A percentile compares a stretch with the other conserved stretches of the same genome.
Evolutionary conservation across 2,888 invertebrate species (phyloP).

Genomic region (Thereva unica): DNA sequence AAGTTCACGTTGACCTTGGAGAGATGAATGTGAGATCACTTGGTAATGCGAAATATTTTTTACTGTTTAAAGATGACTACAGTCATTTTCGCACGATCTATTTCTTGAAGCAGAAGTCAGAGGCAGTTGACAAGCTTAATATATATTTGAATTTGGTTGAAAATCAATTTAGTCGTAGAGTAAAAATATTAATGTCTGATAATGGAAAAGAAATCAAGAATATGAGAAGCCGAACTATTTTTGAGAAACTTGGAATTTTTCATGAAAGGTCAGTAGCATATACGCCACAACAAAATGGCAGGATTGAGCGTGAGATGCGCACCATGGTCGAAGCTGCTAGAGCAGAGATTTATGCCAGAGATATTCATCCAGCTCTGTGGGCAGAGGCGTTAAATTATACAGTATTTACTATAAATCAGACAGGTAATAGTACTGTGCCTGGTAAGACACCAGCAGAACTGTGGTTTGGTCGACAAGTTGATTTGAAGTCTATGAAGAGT

Average conservation of each 20-base stretch:
- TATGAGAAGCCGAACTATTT: too few relatives aligned
- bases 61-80: too few relatives aligned
- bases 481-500: slow-evolving; percentile 1
- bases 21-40: too few relatives aligned
- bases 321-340: slow-evolving; percentile 31
- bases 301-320: slow-evolving; percentile 28
- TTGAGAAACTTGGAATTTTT: slow-evolving; percentile 20
- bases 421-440: too few relatives aligned
- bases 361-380: slow-evolving; percentile 43
- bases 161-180: too few relatives aligned
- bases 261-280: slow-evolving; percentile 24
- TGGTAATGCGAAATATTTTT: too few relatives aligned
- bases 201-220: too few relatives aligned
- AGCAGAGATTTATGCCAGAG: slow-evolving; percentile 33
- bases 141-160: too few relatives aligned
- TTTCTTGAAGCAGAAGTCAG: too few relatives aligned
- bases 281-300: slow-evolving; percentile 36
- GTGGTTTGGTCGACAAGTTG: slow-evolving; percentile 43
- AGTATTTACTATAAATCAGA: slow-evolving; percentile 49
- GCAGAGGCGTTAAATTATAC: slow-evolving; percentile 41
- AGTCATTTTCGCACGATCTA: too few relatives aligned
- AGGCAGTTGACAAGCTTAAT: too few relatives aligned
- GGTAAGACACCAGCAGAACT: slow-evolving; percentile 44
- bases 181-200: too few relatives aligned
- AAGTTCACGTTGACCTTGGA: slow-evolving; percentile 45